A percentile compares a stretch with the other conserved stretches of the same genome.
Conservation (phyloP, 2,113 vertebrate species). For the Sminthopsis crassicaudata region DNA sequence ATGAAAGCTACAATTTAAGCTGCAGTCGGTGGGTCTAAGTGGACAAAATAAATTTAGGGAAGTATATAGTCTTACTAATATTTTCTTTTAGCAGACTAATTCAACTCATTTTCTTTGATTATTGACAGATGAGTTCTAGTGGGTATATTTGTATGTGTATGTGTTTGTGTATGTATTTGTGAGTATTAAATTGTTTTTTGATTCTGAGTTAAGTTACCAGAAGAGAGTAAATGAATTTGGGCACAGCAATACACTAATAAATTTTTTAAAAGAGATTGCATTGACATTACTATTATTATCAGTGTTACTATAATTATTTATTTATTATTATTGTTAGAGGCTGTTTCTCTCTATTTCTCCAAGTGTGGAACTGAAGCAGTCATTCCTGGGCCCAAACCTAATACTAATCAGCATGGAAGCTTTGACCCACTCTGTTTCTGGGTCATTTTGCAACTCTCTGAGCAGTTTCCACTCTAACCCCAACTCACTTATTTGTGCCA, state of each 20-base stretch:
- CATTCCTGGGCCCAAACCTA: not conserved
- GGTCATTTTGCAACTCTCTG: not conserved
- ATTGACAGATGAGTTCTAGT: not conserved
- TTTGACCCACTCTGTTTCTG: not conserved
- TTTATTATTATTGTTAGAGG: not conserved
- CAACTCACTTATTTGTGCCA: not conserved
- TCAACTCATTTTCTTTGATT: slow-evolving; percentile 39
- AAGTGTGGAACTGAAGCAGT: not conserved
- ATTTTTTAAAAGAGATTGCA: slow-evolving; percentile 20
- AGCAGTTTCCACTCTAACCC: not conserved
- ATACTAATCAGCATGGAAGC: not conserved
- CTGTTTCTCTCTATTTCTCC: not conserved
- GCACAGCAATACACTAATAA: not conserved
- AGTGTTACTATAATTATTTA: not conserved
- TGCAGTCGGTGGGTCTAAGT: slow-evolving; percentile 18
- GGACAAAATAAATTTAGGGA: slow-evolving; percentile 33
- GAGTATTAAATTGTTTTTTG: slow-evolving; percentile 14
- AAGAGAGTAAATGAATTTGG: not conserved
- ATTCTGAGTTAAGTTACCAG: slow-evolving; percentile 21
- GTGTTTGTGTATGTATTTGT: not conserved
- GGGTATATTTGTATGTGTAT: not conserved
- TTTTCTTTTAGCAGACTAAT: slow-evolving; percentile 59
- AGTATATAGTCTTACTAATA: slow-evolving; percentile 39
- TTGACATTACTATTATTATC: not conserved
- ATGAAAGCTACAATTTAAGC: slow-evolving; percentile 51